Evolutionary conservation across 2,113 vertebrate species (phyloP).

Genomic region (Phyllostomus hastatus): DNA sequence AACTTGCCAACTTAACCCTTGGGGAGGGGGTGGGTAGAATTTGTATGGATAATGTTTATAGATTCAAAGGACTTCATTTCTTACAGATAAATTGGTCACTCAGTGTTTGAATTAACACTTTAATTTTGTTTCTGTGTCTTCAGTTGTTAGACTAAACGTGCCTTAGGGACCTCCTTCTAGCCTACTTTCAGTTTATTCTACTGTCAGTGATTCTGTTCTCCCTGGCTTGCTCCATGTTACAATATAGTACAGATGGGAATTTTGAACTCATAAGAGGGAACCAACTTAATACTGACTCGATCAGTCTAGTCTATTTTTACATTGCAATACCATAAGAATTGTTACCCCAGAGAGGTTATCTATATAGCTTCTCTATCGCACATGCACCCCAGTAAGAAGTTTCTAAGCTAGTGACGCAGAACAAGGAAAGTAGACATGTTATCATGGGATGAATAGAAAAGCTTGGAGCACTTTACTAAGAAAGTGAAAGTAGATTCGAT

Average conservation of each 20-base stretch:
- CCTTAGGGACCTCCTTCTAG: neutral
- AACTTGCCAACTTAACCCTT: neutral
- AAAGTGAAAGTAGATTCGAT: constrained; percentile 55
- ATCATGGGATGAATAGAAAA: constrained; percentile 20
- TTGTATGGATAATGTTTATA: neutral
- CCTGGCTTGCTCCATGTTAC: constrained; percentile 60
- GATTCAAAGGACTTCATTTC: neutral
- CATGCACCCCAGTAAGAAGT: constrained; percentile 35
- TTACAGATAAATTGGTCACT: neutral
- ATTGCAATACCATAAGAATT: constrained; percentile 50
- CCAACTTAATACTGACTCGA: constrained; percentile 68
- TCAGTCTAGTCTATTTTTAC: constrained; percentile 74
- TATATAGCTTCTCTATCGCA: constrained; percentile 45
- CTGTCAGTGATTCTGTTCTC: constrained; percentile 70
- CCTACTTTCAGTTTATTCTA: constrained; percentile 44
- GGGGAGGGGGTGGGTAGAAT: neutral
- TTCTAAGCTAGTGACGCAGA: constrained; percentile 59
- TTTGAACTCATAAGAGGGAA: constrained; percentile 76
- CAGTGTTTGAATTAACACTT: constrained; percentile 67
- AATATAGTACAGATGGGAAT: constrained; percentile 74
- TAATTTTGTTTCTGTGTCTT: constrained; percentile 70
- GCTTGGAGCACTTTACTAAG: constrained; percentile 47
- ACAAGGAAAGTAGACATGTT: constrained; percentile 1
- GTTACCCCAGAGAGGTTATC: constrained; percentile 39
- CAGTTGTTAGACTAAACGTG: constrained; percentile 68